Evolutionary conservation across 2,113 vertebrate species (phyloP).

Genomic region (Ancistrus triradiatus): DNA sequence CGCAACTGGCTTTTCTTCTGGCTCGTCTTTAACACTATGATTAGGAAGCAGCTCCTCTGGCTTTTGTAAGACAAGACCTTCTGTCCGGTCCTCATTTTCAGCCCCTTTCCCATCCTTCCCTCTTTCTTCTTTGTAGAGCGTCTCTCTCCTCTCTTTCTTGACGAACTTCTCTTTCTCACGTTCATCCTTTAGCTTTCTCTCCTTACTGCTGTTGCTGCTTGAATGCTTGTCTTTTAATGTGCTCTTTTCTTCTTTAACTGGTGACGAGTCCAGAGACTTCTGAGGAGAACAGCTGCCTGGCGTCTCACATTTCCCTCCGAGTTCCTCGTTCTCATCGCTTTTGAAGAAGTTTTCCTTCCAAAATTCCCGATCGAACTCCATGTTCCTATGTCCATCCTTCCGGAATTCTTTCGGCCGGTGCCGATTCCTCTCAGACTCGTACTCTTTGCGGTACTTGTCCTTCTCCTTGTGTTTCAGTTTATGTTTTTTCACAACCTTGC

Average conservation of each 20-base stretch:
- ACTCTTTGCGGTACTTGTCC: slow-evolving; percentile 87
- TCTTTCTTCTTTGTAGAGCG: slow-evolving; percentile 77
- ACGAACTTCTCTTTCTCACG: slow-evolving; percentile 74
- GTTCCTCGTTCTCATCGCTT: slow-evolving; percentile 90
- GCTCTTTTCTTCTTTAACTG: slow-evolving; percentile 80
- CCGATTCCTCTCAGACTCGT: slow-evolving; percentile 83
- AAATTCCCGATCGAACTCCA: slow-evolving; percentile 97
- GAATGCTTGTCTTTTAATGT: slow-evolving; percentile 77
- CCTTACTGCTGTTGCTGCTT: slow-evolving; percentile 70
- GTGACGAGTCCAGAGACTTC: slow-evolving; percentile 74
- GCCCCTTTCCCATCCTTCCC: slow-evolving; percentile 77
- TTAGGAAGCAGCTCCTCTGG: slow-evolving; percentile 59
- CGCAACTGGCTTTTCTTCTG: slow-evolving; percentile 68
- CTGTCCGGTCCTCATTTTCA: slow-evolving; percentile 63
- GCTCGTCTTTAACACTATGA: slow-evolving; percentile 70
- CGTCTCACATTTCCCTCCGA: slow-evolving; percentile 64
- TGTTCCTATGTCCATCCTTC: slow-evolving; percentile 85
- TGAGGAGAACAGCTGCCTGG: slow-evolving; percentile 71
- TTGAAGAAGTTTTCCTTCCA: slow-evolving; percentile 99
- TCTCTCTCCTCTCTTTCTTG: slow-evolving; percentile 82
- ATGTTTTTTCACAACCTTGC: slow-evolving; percentile 93
- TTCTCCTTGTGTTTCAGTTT: slow-evolving; percentile 97
- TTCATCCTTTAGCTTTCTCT: slow-evolving; percentile 82
- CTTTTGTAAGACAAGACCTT: slow-evolving; percentile 55
- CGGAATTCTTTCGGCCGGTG: slow-evolving; percentile 79